Evolutionary conservation across 92 coral and sea anemone species (phyloP).

Genomic region (Epizoanthus rinbou): DNA sequence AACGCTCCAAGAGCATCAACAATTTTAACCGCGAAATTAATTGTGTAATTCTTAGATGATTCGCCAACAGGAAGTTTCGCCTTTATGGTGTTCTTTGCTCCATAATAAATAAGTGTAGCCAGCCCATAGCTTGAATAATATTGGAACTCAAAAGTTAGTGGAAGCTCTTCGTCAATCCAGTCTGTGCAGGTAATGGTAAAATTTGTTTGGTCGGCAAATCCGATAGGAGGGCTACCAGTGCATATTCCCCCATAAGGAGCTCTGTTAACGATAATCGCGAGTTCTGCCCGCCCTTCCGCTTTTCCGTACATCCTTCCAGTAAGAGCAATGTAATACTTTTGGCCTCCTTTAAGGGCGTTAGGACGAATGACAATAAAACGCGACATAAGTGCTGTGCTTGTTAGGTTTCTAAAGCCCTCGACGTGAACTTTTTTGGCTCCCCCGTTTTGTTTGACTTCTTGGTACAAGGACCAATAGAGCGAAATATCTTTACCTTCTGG

Average conservation of each 20-base stretch:
- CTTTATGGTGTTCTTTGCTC: constrained; percentile 8
- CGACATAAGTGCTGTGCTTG: too few relatives aligned
- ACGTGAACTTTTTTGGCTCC: too few relatives aligned
- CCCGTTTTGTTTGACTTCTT: too few relatives aligned
- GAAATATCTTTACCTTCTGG: too few relatives aligned
- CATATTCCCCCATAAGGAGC: constrained; percentile 55
- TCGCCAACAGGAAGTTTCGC: constrained; percentile 55
- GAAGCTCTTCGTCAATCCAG: constrained; percentile 47
- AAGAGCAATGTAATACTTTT: constrained; percentile 39
- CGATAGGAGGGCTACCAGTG: constrained; percentile 25
- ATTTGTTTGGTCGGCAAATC: constrained; percentile 23
- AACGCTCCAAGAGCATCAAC: constrained; percentile 46
- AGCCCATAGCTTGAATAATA: constrained; percentile 49
- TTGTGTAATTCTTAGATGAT: constrained; percentile 20
- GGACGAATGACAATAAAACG: too few relatives aligned
- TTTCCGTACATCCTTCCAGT: constrained; percentile 52
- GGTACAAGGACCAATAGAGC: too few relatives aligned
- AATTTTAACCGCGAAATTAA: constrained; percentile 40
- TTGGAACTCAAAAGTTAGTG: constrained; percentile 45
- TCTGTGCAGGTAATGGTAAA: constrained; percentile 40
- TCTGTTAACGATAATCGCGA: constrained; percentile 20
- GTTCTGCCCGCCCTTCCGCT: constrained; percentile 38
- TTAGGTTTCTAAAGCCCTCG: too few relatives aligned
- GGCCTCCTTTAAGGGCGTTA: constrained; percentile 47
- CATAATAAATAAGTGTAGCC: constrained; percentile 24